These are phyloP conservation scores for Chunga burmeisteri DNA, from an alignment of 2,113 vertebrate species.

Conservation along the genomic window DNA sequence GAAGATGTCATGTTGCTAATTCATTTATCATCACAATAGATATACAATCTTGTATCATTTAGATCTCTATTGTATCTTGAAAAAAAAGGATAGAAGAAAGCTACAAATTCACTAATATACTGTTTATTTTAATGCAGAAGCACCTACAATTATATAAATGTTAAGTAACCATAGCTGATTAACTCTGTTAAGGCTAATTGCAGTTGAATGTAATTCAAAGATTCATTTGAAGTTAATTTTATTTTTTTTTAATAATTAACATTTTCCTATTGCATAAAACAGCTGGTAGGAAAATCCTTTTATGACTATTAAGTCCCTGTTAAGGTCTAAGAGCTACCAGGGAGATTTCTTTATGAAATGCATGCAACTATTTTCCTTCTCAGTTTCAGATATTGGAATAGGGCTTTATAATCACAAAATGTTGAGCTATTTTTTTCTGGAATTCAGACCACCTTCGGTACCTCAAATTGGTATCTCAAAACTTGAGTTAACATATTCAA, in stretches of 20 bases:
- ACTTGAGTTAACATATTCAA: neutral
- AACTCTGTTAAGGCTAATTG: slow-evolving; percentile 51
- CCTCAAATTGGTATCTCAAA: neutral
- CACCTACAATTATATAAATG: neutral
- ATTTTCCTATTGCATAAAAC: slow-evolving; percentile 47
- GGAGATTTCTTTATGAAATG: neutral
- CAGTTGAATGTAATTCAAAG: slow-evolving; percentile 44
- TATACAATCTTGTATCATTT: neutral
- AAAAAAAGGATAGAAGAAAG: neutral
- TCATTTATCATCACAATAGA: neutral
- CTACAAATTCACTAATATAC: neutral
- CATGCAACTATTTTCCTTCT: neutral
- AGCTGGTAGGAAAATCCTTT: slow-evolving; percentile 3
- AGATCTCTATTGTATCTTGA: neutral
- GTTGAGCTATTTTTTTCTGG: neutral
- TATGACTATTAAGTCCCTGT: neutral
- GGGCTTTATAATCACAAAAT: neutral
- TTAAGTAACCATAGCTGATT: slow-evolving; percentile 8
- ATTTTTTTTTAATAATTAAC: slow-evolving; percentile 17
- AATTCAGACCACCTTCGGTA: neutral
- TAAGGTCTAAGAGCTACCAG: neutral
- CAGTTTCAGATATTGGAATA: neutral
- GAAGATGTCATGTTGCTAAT: neutral
- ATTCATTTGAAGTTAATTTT: slow-evolving; percentile 44
- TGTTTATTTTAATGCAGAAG: slow-evolving; percentile 31